A percentile compares a stretch with the other conserved stretches of the same genome.
Evolutionary conservation across 2,797 vertebrate species (phyloP).

Genomic region (Siniperca obscura): DNA sequence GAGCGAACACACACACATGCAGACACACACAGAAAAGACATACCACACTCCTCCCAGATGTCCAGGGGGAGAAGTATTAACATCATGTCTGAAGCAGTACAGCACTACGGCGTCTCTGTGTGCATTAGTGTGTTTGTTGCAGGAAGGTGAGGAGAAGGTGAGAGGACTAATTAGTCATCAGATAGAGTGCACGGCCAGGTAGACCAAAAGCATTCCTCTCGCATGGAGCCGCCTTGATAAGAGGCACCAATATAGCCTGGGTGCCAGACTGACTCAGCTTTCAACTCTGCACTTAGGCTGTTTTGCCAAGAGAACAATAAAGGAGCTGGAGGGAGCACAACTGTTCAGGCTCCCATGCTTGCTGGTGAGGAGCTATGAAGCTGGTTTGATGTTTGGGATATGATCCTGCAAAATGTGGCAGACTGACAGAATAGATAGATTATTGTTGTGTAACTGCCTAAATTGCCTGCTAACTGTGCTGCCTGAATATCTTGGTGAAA

Average conservation of each 20-base stretch:
- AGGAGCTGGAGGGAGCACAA: slow-evolving; percentile 47
- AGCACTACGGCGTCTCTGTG: not conserved
- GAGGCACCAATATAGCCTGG: slow-evolving; percentile 38
- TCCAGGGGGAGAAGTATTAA: slow-evolving; percentile 47
- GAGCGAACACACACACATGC: slow-evolving; percentile 38
- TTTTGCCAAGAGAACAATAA: slow-evolving; percentile 68
- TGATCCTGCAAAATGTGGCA: slow-evolving; percentile 46
- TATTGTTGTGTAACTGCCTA: slow-evolving; percentile 58
- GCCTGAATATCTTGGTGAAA: slow-evolving; percentile 28
- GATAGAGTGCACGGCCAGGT: slow-evolving; percentile 56
- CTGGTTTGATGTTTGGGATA: slow-evolving; percentile 59
- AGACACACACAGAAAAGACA: slow-evolving; percentile 26
- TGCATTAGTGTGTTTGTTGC: slow-evolving; percentile 32
- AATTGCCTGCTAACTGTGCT: slow-evolving; percentile 55
- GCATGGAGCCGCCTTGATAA: slow-evolving; percentile 60
- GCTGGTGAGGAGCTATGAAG: slow-evolving; percentile 43
- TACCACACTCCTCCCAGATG: slow-evolving; percentile 29
- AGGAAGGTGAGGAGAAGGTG: slow-evolving; percentile 57
- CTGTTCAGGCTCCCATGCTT: slow-evolving; percentile 45
- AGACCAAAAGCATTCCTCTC: slow-evolving; percentile 65
- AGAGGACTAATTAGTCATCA: slow-evolving; percentile 62
- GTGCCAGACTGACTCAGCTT: slow-evolving; percentile 70
- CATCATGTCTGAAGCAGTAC: slow-evolving; percentile 24
- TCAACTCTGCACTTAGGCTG: slow-evolving; percentile 50
- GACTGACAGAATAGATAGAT: slow-evolving; percentile 51